Evolutionary conservation across 2,888 invertebrate species (phyloP), one percentile per base, ranked within the genome.

Genomic region (Idaea aversata): DNA sequence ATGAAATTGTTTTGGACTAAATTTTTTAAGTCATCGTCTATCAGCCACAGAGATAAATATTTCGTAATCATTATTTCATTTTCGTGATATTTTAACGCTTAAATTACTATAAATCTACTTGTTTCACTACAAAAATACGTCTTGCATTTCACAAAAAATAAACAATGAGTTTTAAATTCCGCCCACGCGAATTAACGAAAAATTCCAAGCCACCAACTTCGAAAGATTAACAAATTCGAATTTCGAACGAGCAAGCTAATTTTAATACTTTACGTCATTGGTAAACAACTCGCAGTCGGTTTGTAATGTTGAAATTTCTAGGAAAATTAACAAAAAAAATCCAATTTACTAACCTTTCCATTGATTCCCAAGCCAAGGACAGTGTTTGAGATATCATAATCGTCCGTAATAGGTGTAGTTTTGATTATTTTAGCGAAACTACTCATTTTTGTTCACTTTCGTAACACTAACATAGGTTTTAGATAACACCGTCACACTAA

Each of bases 331-430:
- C 60, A 36, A 57, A 47, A 60, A 57, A 64, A 6, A 35, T 38
- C 59, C n/a, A 64, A 63, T 67, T 68, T 70, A 79, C 86, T 79
- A 76, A 93, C 93, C 95, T 99, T 99, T 71, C 99, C 99, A 91
- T 99, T 99, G 76, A 99, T 99, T 13, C 99, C 99, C 70, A 99
- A 95, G 61, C 99, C 99, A 69, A 99, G 94, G 60, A 99, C 99
- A 70, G 96, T 97, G 82, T 96, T 97, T 57, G 98, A 97, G 80
- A 99, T 97, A 85, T 97, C 96, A 89, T 98, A 99, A 90, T 99
- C 98, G 70, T 97, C 96, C 62, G 96, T 96, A 75, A 99, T 96
- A 61, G 96, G 96, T 64, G 96, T 95, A 77, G 95, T 95, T 94
- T 98, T 98, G 59, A 96, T 95, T 68, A 84, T 82, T 85, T 88